These are phyloP conservation scores for Xiphophorus maculatus DNA, from an alignment of 2,113 vertebrate species.

Conservation along the genomic window DNA sequence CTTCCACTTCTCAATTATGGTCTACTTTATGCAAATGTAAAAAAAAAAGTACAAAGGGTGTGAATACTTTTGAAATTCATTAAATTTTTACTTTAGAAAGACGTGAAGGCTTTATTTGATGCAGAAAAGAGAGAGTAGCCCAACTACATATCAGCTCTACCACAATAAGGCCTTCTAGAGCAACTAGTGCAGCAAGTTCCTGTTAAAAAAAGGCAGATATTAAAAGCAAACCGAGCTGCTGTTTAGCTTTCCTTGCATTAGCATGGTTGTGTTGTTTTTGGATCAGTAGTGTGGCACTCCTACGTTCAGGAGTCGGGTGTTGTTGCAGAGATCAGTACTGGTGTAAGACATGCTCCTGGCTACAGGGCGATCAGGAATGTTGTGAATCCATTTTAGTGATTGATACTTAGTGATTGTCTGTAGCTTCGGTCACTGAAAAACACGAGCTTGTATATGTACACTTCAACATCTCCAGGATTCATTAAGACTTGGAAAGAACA, in stretches of 20 bases:
- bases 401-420: conserved; percentile 65
- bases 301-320: background rate
- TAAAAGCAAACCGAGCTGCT: conserved; percentile 16
- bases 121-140: conserved; percentile 12
- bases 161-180: conserved; percentile 28
- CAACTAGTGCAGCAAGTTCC: conserved; percentile 20
- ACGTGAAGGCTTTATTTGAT: background rate
- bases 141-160: conserved; percentile 9
- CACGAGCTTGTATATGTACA: conserved; percentile 30
- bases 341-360: conserved; percentile 29
- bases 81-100: conserved; percentile 1
- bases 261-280: background rate
- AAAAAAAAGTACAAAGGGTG: background rate
- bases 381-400: conserved; percentile 33
- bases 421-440: conserved; percentile 42
- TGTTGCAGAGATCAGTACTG: conserved; percentile 14
- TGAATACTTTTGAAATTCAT: background rate
- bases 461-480: conserved; percentile 22
- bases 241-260: background rate
- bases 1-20: background rate
- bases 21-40: background rate
- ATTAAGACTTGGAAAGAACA: conserved; percentile 54
- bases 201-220: conserved; percentile 23
- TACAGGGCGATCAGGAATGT: conserved; percentile 69
- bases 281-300: conserved; percentile 49